A percentile compares a stretch with the other conserved stretches of the same genome.
These are phyloP conservation scores for Adoxophyes honmai DNA, from an alignment of 1,140 invertebrate genomes.

Conservation along the genomic window DNA sequence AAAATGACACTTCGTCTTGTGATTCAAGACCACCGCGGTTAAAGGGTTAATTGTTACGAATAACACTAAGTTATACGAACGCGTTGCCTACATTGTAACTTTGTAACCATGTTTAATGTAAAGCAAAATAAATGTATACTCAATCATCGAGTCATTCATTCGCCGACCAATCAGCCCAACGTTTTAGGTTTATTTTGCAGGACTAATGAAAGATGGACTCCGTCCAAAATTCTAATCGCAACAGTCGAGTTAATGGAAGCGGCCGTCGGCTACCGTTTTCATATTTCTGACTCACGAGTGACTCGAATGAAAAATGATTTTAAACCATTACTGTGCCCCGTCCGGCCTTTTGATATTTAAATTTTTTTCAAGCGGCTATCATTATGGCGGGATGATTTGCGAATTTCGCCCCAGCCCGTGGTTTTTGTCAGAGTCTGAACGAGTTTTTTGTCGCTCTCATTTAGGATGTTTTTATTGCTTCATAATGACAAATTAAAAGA, in stretches of 20 bases:
- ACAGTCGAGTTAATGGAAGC: constrained; percentile 61
- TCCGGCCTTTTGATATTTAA: constrained; percentile 77
- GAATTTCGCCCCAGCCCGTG: constrained; percentile 68
- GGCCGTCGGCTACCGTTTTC: constrained; percentile 71
- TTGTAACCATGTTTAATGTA: not conserved
- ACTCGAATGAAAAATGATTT: constrained; percentile 76
- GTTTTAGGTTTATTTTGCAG: constrained; percentile 27
- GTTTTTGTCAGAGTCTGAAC: constrained; percentile 66
- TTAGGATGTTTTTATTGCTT: constrained; percentile 74
- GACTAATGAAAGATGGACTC: constrained; percentile 50
- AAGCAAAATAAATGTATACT: constrained; percentile 13
- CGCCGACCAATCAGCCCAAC: constrained; percentile 20
- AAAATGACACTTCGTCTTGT: no score
- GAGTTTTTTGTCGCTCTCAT: constrained; percentile 72
- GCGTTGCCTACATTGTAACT: not conserved
- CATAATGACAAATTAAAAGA: constrained; percentile 76
- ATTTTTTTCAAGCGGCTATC: constrained; percentile 75
- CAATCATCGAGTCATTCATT: constrained; percentile 23
- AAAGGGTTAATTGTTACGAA: no score
- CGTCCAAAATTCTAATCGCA: constrained; percentile 63
- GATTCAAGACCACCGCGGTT: no score
- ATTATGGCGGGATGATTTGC: constrained; percentile 73
- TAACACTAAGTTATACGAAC: not conserved
- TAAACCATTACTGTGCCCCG: constrained; percentile 75
- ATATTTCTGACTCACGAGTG: constrained; percentile 68